Percentiles rank a stretch among this genome's conserved stretches.
phyloP scores from a whole-genome alignment of 1,140 invertebrate species.

The Copidosoma floridanum region DNA sequence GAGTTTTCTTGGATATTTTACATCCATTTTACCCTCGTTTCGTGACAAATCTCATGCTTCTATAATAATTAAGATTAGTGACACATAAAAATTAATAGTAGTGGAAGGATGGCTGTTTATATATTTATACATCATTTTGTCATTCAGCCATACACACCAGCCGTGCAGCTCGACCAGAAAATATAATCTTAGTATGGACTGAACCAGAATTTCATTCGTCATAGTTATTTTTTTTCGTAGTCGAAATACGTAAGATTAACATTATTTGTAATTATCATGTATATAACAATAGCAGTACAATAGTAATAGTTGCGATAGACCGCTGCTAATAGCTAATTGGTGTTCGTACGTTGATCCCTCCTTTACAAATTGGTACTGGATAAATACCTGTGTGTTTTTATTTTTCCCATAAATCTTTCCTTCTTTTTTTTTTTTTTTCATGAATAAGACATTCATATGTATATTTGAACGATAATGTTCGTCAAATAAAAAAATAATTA shows the following conservation, averaged over 20 bases:
- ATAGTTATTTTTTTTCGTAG: not conserved
- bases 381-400: constrained; percentile 22
- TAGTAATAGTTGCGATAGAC: constrained; percentile 49
- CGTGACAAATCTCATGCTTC: no score
- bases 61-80: not conserved
- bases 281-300: constrained; percentile 37
- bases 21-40: not conserved
- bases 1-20: not conserved
- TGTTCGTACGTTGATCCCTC: constrained; percentile 57
- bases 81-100: constrained; percentile 7
- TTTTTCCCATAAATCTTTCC: not conserved
- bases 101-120: constrained; percentile 17
- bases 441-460: constrained; percentile 6
- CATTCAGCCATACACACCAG: no score
- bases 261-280: constrained; percentile 21
- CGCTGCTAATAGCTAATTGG: constrained; percentile 56
- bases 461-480: not conserved
- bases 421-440: not conserved
- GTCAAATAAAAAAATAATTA: constrained; percentile 6
- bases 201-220: no score
- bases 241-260: constrained; percentile 20
- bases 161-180: no score
- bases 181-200: no score
- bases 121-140: no score
- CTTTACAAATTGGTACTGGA: constrained; percentile 49